phyloP scores from a whole-genome alignment of 2,113 vertebrate species.

The Lucifuga dentata region DNA sequence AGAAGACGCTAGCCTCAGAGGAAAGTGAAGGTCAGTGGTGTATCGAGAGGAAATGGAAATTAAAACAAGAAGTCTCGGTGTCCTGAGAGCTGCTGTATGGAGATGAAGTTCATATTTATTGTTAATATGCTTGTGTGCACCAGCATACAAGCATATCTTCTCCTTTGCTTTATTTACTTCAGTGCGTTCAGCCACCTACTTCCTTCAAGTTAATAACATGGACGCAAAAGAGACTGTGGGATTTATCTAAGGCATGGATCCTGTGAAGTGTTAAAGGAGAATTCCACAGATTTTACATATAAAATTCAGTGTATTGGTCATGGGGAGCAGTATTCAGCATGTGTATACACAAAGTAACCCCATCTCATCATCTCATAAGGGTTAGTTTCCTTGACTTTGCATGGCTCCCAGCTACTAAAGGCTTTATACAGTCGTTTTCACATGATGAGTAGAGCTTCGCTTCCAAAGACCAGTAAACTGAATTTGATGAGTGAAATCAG shows the following conservation, averaged over 20 bases:
- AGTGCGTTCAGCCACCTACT: no score
- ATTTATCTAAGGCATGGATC: slow-evolving; percentile 5
- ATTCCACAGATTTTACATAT: no score
- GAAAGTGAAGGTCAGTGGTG: slow-evolving; percentile 59
- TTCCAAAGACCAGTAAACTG: no score
- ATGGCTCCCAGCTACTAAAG: no score
- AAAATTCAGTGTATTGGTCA: no score
- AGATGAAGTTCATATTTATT: slow-evolving; percentile 26
- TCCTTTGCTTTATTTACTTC: background rate
- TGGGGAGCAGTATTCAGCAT: no score
- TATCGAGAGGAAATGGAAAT: slow-evolving; percentile 12
- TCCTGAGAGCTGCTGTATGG: slow-evolving; percentile 8
- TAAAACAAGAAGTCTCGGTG: slow-evolving; percentile 2
- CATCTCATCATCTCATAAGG: no score
- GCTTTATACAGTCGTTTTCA: no score
- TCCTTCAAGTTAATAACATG: background rate
- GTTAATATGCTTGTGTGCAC: slow-evolving; percentile 13
- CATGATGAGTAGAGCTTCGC: no score
- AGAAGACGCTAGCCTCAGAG: slow-evolving; percentile 41
- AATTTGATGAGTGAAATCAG: no score
- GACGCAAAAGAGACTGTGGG: background rate
- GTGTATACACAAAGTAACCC: no score
- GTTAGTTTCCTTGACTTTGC: no score
- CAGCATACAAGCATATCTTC: background rate
- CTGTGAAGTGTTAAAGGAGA: background rate